Evolutionary conservation across 2,888 invertebrate genomes (phyloP).

Genomic region (Crematogaster levior): DNA sequence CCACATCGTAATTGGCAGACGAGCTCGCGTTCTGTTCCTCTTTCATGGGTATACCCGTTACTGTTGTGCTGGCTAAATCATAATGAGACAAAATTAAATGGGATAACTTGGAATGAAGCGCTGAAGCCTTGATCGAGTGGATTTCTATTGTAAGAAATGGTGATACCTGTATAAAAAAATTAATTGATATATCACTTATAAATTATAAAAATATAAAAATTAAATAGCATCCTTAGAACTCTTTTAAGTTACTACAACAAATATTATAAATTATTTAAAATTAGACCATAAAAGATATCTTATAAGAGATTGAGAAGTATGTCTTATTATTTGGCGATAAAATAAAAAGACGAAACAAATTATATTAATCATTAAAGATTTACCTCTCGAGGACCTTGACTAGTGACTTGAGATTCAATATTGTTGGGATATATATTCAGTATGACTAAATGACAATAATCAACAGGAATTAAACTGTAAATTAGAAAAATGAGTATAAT

Average conservation of each 20-base stretch:
- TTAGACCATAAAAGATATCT: background rate
- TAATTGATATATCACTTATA: conserved; percentile 24
- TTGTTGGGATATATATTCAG: conserved; percentile 95
- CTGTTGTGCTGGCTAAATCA: conserved; percentile 97
- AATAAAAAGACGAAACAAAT: background rate
- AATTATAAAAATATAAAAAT: conserved; percentile 13
- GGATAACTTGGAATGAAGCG: conserved; percentile 91
- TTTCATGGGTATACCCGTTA: conserved; percentile 99
- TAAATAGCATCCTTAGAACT: background rate
- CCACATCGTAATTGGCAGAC: conserved; percentile 99
- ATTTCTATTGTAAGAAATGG: conserved; percentile 92
- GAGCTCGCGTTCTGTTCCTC: conserved; percentile 99
- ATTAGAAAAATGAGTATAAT: conserved; percentile 4
- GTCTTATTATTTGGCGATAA: background rate
- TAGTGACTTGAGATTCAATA: conserved; percentile 91
- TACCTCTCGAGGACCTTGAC: conserved; percentile 89
- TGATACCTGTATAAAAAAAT: conserved; percentile 87
- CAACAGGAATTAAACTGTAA: conserved; percentile 90
- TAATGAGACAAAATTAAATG: conserved; percentile 94
- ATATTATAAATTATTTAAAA: background rate
- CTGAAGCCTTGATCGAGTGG: conserved; percentile 92
- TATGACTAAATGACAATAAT: conserved; percentile 96
- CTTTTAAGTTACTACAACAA: background rate
- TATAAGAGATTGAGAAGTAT: background rate
- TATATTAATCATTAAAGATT: conserved; percentile 44